Evolutionary conservation across 2,797 vertebrate genomes (phyloP), one percentile per base, ranked within the genome.

Genomic region (Champsocephalus gunnari): DNA sequence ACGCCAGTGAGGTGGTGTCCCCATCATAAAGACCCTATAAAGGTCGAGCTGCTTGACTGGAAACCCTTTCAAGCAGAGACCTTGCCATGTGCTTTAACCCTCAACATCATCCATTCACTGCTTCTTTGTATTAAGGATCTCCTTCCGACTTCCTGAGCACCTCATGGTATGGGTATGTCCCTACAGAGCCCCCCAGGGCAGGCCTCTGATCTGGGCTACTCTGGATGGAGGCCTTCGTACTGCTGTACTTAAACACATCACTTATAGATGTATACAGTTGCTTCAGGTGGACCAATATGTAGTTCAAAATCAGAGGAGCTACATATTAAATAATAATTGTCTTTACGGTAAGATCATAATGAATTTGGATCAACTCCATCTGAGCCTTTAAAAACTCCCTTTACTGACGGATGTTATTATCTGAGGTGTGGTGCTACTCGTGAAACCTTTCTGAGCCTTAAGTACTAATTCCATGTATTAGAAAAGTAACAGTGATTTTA

Each of bases 361-460:
- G n/a, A 61, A 12, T 24, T 41, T 51, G 16, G 57, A 49, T 81
- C 11, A 17, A 73, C 14, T 55, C 14, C 38, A 66, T 24, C 21
- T 28, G 9, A 59, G 16, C 45, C 38, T 75, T 45, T 63, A 12
- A 43, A 43, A 54, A 48, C 34, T 38, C 34, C 34, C 28, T 28
- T 28, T 28, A 38, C 34, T 38, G 8, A 38, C 8, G 1, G 8
- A 38, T 1, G 2, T 38, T 38, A 38, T 38, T 9, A 9, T 38
- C 34, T 38, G 34, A 9, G 34, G 34, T 38, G 8, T 38, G 34
- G 34, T 9, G 34, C 7, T 38, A 38, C 34, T 38, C 34, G 8
- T 38, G 34, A 38, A 38, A 38, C 34, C 34, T 38, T 0, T 7
- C 34, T 38, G 34, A 38, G 34, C 34, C 34, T 38, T 38, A 4